Conservation (phyloP, 2,797 vertebrate genomes). For the Myotis planiceps region DNA sequence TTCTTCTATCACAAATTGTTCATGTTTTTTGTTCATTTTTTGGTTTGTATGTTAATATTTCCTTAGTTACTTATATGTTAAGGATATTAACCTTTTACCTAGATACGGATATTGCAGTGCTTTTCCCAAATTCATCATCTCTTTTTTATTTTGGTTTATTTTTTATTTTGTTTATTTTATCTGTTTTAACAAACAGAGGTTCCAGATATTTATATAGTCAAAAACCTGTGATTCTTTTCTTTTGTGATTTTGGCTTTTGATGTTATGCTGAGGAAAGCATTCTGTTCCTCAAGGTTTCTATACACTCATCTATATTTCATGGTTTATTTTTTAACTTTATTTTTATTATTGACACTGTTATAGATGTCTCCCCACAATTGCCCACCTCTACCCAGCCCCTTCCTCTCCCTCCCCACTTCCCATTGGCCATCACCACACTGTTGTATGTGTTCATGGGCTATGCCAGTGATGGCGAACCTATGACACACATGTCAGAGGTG, state of each 20-base stretch:
- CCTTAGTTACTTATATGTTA: conserved; percentile 36
- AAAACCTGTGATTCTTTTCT: background rate
- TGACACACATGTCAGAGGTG: too few relatives aligned
- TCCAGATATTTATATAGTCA: background rate
- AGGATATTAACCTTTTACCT: conserved; percentile 50
- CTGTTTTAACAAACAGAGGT: background rate
- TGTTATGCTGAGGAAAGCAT: background rate
- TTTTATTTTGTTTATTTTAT: background rate
- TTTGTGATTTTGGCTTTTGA: background rate
- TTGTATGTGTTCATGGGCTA: too few relatives aligned
- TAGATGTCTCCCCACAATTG: too few relatives aligned
- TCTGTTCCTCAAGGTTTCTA: background rate
- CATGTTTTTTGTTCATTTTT: conserved; percentile 50
- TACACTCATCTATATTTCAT: background rate
- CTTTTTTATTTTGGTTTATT: background rate
- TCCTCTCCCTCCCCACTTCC: too few relatives aligned
- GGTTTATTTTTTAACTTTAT: too few relatives aligned
- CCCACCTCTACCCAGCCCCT: too few relatives aligned
- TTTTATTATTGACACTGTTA: too few relatives aligned
- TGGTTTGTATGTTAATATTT: conserved; percentile 70
- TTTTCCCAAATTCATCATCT: background rate
- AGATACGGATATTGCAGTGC: background rate
- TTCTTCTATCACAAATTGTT: conserved; percentile 50
- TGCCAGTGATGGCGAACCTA: too few relatives aligned
- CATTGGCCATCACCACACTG: too few relatives aligned